These are phyloP conservation scores for Falco rusticolus DNA, from an alignment of 2,797 vertebrate species.

Conservation along the genomic window DNA sequence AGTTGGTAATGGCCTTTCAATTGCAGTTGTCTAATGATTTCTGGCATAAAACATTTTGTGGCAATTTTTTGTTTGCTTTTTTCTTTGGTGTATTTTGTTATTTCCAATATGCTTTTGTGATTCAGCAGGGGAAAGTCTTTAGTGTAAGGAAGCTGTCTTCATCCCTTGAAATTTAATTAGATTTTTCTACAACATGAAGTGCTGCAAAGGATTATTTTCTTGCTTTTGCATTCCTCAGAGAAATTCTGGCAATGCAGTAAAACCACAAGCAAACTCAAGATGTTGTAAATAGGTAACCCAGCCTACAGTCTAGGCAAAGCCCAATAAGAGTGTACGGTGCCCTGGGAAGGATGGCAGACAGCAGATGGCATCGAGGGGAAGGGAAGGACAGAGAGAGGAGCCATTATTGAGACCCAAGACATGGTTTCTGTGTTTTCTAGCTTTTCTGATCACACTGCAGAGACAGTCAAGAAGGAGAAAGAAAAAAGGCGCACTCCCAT, in stretches of 20 bases:
- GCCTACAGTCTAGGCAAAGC: neutral
- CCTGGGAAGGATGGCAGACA: neutral
- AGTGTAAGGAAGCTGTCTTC: neutral
- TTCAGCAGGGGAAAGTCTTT: neutral
- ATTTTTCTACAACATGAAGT: slow-evolving; percentile 10
- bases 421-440: neutral
- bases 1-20: slow-evolving; percentile 49
- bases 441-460: neutral
- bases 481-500: neutral
- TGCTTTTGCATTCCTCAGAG: neutral
- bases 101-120: neutral
- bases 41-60: slow-evolving; percentile 41
- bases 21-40: slow-evolving; percentile 57
- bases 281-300: neutral
- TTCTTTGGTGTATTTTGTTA: slow-evolving; percentile 18
- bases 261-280: neutral
- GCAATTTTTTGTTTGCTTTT: slow-evolving; percentile 20
- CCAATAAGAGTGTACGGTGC: neutral
- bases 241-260: neutral
- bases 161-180: slow-evolving; percentile 32
- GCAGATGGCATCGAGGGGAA: neutral
- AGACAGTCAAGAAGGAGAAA: neutral
- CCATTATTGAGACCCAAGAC: neutral
- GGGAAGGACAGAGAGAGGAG: neutral
- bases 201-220: neutral